Evolutionary conservation across 2,888 invertebrate species (phyloP).

Genomic region (Nemoura dubitans): DNA sequence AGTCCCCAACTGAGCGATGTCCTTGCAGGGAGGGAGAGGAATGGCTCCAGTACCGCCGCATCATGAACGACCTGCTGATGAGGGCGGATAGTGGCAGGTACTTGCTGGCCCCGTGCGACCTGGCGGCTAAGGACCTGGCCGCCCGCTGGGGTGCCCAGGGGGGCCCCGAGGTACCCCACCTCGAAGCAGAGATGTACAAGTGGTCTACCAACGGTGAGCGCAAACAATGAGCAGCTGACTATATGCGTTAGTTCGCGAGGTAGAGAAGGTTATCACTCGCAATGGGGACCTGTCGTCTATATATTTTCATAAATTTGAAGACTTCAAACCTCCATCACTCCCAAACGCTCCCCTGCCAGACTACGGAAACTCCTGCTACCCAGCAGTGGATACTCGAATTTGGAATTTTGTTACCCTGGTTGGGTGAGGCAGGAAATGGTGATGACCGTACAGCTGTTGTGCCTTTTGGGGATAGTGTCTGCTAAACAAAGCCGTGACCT

Average conservation of each 20-base stretch:
- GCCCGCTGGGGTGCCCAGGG: conserved; percentile 63
- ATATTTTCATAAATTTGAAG: too few species aligned
- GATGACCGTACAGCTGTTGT: not conserved
- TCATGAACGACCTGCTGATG: conserved; percentile 78
- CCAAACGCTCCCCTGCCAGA: too few species aligned
- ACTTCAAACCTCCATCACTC: too few species aligned
- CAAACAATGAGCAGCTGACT: too few species aligned
- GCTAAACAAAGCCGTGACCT: not conserved
- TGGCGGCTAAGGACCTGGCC: conserved; percentile 66
- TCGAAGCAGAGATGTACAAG: conserved; percentile 77
- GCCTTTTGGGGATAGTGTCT: not conserved
- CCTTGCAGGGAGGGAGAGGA: conserved; percentile 74
- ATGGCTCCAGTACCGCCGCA: conserved; percentile 77
- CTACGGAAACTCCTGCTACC: too few species aligned
- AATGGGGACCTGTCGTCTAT: too few species aligned
- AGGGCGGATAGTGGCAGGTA: conserved; percentile 68
- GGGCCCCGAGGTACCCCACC: conserved; percentile 61
- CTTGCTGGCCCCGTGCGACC: conserved; percentile 66
- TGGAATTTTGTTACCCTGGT: too few species aligned
- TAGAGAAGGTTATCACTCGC: too few species aligned
- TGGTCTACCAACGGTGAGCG: conserved; percentile 80
- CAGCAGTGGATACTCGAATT: too few species aligned
- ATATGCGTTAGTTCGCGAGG: too few species aligned
- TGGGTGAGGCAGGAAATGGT: too few species aligned
- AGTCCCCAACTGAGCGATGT: too few species aligned